Evolutionary conservation across 2,888 invertebrate genomes (phyloP), one percentile per base, ranked within the genome.

Genomic region (Flexamia atlantica): DNA sequence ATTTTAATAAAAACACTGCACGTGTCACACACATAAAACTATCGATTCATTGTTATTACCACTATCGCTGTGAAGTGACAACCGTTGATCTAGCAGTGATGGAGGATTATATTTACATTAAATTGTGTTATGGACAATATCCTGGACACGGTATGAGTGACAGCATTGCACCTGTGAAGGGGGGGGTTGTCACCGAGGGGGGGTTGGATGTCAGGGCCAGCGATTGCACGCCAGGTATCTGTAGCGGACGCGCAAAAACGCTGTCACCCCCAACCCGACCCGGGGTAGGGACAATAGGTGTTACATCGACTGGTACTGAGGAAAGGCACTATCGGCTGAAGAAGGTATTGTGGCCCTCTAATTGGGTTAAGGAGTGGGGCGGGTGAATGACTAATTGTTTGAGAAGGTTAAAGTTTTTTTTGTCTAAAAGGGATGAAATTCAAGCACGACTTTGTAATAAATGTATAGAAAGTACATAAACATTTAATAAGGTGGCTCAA

Each of bases 61-160:
- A 5, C 53, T 14, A 53, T 23, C 23, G 53, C 23, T 3, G 4
- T 7, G n/a, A n/a, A 64, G 50, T 76, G 76, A 76, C 76, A 76
- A 28, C 50, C 76, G 50, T 23, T 64, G 84, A 84, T 84, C 84
- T 82, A 70, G 74, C 81, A 60, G 82, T 82, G 84, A 84, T 84
- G 81, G 53, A n/a, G 84, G 84, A 84, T 84, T 84, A 81, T 81
- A 84, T 84, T 72, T 84, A 81, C 81, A 81, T 84, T 84, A 84
- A 81, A 64, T 64, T 28, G 64, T 81, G 40, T 81, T 81, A 68
- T 82, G 70, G 50, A 46, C 82, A 82, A 82, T 82, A 82, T 81
- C 81, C 81, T 64, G 64, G 40, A 64, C 64, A 64, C 53, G 53
- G 14, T 72, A 72, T 46, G 46, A 76, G 42, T 76, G 76, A 76